Evolutionary conservation across 2,113 vertebrate species (phyloP).

Genomic region (Mixornis gularis): DNA sequence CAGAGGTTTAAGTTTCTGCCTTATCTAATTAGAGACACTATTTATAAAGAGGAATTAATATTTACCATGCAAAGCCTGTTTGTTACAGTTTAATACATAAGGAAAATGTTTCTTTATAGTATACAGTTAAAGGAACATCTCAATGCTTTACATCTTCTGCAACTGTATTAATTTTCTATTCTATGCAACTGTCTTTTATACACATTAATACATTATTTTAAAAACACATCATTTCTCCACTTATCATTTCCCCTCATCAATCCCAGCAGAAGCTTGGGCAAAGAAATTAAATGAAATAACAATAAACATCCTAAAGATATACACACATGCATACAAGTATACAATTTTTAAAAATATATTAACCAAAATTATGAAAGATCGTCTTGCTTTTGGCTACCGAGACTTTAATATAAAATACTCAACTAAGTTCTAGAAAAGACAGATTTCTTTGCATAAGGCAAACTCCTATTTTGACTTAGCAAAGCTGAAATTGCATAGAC

Average conservation of each 20-base stretch:
- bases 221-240: background rate
- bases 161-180: background rate
- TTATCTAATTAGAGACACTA: background rate
- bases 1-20: background rate
- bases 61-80: background rate
- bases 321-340: rapidly evolving
- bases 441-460: background rate
- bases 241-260: background rate
- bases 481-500: background rate
- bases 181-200: background rate
- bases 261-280: background rate
- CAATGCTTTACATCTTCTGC: background rate
- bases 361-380: background rate
- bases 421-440: background rate
- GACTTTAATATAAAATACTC: background rate
- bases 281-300: background rate
- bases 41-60: background rate
- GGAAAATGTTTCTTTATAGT: background rate
- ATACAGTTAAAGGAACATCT: background rate
- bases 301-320: background rate
- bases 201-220: background rate
- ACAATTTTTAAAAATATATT: background rate
- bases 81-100: background rate
- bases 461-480: background rate
- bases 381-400: background rate